These are phyloP conservation scores for Amphipoea oculea DNA, from an alignment of 2,888 invertebrate species.

Conservation along the genomic window DNA sequence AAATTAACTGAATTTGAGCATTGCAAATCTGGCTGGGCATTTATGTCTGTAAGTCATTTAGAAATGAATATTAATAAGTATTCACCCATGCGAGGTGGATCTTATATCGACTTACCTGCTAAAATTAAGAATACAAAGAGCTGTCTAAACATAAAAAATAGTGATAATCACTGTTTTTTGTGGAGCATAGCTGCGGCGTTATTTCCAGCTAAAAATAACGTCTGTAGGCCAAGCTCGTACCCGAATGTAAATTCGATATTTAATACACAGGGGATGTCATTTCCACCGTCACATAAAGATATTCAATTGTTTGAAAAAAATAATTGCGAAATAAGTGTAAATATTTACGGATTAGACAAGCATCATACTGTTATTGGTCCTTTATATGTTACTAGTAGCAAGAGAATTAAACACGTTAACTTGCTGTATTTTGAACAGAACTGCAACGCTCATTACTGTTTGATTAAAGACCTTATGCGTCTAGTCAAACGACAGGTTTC, in stretches of 20 bases:
- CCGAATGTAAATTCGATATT: neutral
- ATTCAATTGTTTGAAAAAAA: neutral
- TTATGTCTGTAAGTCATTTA: too few species aligned
- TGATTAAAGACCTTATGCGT: neutral
- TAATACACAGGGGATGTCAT: neutral
- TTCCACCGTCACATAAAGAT: neutral
- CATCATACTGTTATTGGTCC: neutral
- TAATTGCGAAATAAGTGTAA: neutral
- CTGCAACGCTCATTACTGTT: neutral
- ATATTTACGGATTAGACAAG: neutral
- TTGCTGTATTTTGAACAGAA: neutral
- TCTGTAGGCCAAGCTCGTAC: neutral
- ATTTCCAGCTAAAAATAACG: neutral
- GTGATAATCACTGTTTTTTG: too few species aligned
- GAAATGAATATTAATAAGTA: too few species aligned
- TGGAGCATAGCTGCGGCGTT: too few species aligned
- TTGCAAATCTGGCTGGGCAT: neutral
- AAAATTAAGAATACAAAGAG: neutral
- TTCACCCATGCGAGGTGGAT: too few species aligned
- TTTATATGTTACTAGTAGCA: neutral
- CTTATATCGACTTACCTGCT: too few species aligned
- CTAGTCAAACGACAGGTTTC: neutral
- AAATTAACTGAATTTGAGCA: neutral
- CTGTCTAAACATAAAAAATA: too few species aligned
- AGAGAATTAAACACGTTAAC: neutral